Evolutionary conservation across 2,797 vertebrate genomes (phyloP).

Genomic region (Molossus molossus): DNA sequence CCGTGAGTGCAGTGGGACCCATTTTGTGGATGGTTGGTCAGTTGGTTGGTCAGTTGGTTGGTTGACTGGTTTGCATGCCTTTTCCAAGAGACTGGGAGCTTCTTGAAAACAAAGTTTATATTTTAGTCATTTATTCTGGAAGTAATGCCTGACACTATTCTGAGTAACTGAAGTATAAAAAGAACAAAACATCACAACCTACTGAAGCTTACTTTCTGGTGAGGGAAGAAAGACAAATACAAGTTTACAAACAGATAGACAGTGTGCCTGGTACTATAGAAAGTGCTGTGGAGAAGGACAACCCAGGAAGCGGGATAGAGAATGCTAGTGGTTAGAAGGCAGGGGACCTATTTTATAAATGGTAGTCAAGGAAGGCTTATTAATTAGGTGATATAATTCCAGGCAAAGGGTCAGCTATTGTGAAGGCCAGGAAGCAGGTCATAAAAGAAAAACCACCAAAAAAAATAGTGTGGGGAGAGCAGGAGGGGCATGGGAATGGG

Average conservation of each 20-base stretch:
- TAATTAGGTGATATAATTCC: background rate
- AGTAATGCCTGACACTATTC: background rate
- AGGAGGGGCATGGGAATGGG: no score
- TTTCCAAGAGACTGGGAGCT: background rate
- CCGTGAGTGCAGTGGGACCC: background rate
- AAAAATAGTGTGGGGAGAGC: background rate
- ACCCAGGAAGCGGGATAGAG: background rate
- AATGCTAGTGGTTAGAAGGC: background rate
- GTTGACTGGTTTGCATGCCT: background rate
- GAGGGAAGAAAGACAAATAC: background rate
- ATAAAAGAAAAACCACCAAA: background rate
- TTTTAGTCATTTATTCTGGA: slow-evolving; percentile 42
- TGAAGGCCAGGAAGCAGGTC: background rate
- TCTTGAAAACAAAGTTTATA: background rate
- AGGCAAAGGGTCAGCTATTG: background rate
- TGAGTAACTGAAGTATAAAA: background rate
- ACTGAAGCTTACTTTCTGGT: background rate
- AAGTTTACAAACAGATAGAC: background rate
- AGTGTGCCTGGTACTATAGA: background rate
- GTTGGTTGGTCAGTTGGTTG: background rate
- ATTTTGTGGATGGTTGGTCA: background rate
- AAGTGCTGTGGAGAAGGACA: background rate
- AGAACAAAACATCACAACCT: background rate
- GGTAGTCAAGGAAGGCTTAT: background rate
- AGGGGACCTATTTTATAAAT: background rate